These are phyloP conservation scores for Acestrorhynchus altus DNA, from an alignment of 2,797 vertebrate species.

Conservation along the genomic window DNA sequence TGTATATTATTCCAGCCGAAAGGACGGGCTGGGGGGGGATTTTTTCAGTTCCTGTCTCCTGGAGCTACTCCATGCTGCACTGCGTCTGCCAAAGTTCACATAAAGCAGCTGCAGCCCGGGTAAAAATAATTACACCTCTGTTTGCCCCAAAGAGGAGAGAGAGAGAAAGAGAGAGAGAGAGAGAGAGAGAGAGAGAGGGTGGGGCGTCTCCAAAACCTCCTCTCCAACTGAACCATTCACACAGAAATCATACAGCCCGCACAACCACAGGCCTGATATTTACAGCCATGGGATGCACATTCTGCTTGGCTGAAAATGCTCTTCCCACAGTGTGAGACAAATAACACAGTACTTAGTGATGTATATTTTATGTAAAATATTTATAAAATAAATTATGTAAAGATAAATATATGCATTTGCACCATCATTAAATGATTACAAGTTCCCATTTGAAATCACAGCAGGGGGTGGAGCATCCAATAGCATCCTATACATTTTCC, in stretches of 20 bases:
- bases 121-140: conserved; percentile 60
- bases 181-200: conserved; percentile 20
- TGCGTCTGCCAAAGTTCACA: conserved; percentile 57
- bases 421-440: too few species aligned
- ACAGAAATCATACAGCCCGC: conserved; percentile 33
- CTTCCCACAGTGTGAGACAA: conserved; percentile 15
- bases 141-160: conserved; percentile 40
- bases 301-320: background rate
- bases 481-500: too few species aligned
- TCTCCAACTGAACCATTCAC: conserved; percentile 44
- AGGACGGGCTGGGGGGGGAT: conserved; percentile 26
- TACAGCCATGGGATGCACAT: conserved; percentile 31
- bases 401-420: too few species aligned
- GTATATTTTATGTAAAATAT: background rate
- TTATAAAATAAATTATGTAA: too few species aligned
- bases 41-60: conserved; percentile 61
- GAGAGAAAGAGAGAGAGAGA: conserved; percentile 1
- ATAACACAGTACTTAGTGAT: background rate
- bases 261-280: conserved; percentile 32
- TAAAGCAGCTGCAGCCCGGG: conserved; percentile 60
- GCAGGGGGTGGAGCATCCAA: too few species aligned
- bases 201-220: conserved; percentile 41
- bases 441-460: too few species aligned
- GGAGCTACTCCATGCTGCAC: conserved; percentile 38
- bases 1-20: conserved; percentile 59